Conservation (phyloP, 2,113 vertebrate genomes). For the Anhinga rufa region DNA sequence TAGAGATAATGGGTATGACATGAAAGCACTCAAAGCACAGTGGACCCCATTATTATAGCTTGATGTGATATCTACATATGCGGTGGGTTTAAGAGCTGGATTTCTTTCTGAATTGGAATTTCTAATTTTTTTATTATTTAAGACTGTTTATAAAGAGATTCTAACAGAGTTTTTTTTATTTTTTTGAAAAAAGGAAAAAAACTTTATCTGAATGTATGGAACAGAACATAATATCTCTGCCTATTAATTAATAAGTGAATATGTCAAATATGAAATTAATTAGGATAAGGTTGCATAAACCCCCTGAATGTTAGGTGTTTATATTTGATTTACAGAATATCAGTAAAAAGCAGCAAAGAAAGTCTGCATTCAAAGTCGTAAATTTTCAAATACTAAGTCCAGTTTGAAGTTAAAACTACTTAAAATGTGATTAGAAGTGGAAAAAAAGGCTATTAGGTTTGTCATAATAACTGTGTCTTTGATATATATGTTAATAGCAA, state of each 20-base stretch:
- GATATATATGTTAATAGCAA: constrained; percentile 52
- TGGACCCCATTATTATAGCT: neutral
- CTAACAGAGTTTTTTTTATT: neutral
- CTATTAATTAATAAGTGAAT: neutral
- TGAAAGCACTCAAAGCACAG: neutral
- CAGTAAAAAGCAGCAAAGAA: neutral
- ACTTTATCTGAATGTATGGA: neutral
- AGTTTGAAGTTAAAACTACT: neutral
- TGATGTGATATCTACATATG: neutral
- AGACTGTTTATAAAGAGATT: neutral
- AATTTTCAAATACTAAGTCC: neutral
- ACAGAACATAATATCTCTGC: neutral
- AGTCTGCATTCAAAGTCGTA: neutral
- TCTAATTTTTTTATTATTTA: neutral
- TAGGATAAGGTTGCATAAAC: neutral
- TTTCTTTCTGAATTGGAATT: neutral
- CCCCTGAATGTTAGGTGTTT: neutral
- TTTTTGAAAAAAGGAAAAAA: neutral
- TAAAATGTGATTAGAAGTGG: neutral
- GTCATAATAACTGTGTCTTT: constrained; percentile 18
- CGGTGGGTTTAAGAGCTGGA: neutral
- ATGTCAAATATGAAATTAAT: neutral
- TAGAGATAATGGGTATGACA: neutral
- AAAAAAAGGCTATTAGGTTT: neutral
- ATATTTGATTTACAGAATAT: neutral